Conservation (phyloP, 2,797 vertebrate species). For the Dallia pectoralis region DNA sequence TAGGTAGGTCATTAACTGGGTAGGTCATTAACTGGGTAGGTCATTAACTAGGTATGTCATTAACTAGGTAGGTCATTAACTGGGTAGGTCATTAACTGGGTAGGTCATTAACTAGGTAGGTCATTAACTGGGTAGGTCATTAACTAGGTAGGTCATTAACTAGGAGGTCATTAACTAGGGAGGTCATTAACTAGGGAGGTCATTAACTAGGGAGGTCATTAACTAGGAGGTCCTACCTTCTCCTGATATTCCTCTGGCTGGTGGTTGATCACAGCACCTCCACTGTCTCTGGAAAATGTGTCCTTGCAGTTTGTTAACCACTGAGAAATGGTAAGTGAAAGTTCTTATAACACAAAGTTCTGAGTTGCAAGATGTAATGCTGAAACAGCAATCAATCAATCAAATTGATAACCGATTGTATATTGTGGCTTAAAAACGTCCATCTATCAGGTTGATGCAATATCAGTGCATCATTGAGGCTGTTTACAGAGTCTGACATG, state of each 20-base stretch:
- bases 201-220: neutral
- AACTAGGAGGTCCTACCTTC: conserved; percentile 77
- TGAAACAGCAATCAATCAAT: neutral
- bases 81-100: too few relatives aligned
- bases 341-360: neutral
- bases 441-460: too few relatives aligned
- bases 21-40: neutral
- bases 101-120: neutral
- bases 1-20: too few relatives aligned
- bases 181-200: neutral
- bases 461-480: too few relatives aligned
- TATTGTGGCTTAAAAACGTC: too few relatives aligned
- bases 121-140: neutral
- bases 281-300: conserved; percentile 82
- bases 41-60: neutral
- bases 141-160: neutral
- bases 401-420: too few relatives aligned
- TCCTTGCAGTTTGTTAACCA: conserved; percentile 94
- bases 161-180: neutral
- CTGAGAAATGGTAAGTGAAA: conserved; percentile 60
- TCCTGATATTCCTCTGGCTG: conserved; percentile 89
- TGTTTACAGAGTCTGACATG: too few relatives aligned
- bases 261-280: conserved; percentile 81
- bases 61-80: neutral
- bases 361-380: neutral